Conservation (phyloP, 2,113 vertebrate genomes). For the Chlorodrepanis virens region DNA sequence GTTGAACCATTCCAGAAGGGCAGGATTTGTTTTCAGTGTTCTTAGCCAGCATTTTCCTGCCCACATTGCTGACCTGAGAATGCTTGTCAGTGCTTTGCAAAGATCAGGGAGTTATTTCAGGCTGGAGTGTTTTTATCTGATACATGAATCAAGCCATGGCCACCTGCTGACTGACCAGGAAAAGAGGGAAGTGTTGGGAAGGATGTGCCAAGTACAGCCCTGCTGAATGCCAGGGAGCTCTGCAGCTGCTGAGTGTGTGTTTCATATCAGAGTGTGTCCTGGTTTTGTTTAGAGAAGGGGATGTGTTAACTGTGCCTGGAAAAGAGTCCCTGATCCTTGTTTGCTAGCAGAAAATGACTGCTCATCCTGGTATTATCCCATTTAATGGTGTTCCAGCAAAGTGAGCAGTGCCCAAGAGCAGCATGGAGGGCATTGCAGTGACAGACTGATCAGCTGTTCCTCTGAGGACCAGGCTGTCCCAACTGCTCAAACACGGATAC, state of each 20-base stretch:
- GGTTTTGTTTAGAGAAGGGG: background rate
- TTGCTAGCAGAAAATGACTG: background rate
- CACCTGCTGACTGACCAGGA: background rate
- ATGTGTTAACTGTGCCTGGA: background rate
- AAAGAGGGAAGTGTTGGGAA: background rate
- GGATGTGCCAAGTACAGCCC: background rate
- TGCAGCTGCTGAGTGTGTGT: background rate
- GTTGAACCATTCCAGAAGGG: background rate
- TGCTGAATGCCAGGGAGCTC: background rate
- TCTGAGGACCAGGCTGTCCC: background rate
- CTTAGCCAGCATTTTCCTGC: background rate
- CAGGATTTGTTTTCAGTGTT: background rate
- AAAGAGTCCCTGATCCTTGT: background rate
- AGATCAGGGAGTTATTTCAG: background rate
- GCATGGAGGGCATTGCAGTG: background rate
- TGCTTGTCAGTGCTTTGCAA: background rate
- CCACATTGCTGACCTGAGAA: background rate
- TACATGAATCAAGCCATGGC: background rate
- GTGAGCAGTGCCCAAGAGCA: background rate
- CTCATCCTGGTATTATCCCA: background rate
- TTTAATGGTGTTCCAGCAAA: background rate
- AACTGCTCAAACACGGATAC: background rate
- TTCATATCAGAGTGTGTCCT: background rate
- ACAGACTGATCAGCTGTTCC: background rate
- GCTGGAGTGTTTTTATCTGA: background rate